Evolutionary conservation across 2,888 invertebrate genomes (phyloP).

Genomic region (Melieria crassipennis): DNA sequence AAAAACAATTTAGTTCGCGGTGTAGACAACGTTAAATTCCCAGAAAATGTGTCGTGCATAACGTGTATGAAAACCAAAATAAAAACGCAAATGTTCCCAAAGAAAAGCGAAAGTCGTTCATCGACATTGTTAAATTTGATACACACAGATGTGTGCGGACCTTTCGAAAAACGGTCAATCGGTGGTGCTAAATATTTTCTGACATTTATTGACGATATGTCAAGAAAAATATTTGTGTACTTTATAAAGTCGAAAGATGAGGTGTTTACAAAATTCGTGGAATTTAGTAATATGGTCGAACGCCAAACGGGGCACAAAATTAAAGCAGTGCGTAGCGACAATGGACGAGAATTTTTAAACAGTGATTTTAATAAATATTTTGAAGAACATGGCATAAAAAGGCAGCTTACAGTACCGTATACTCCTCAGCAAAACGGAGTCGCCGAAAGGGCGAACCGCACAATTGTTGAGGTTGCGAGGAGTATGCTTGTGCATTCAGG

Average conservation of each 20-base stretch:
- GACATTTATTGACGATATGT: conserved; percentile 39
- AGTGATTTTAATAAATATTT: conserved; percentile 23
- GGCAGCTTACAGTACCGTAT: conserved; percentile 37
- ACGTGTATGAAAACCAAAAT: conserved; percentile 3
- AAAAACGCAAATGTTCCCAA: not conserved
- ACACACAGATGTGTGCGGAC: conserved; percentile 31
- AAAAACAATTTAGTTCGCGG: not conserved
- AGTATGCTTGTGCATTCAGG: conserved; percentile 47
- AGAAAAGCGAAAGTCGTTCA: not conserved
- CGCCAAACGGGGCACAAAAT: conserved; percentile 29
- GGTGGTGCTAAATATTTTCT: conserved; percentile 35
- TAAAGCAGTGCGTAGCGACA: conserved; percentile 31
- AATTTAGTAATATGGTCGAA: conserved; percentile 39
- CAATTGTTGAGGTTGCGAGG: conserved; percentile 49
- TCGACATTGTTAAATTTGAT: no score
- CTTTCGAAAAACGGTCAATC: conserved; percentile 16
- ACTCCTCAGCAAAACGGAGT: conserved; percentile 46
- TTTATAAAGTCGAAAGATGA: conserved; percentile 37
- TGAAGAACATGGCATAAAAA: conserved; percentile 15
- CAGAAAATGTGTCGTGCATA: not conserved
- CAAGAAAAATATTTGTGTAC: conserved; percentile 31
- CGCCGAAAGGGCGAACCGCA: conserved; percentile 40
- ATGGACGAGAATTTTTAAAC: conserved; percentile 23
- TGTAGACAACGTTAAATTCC: not conserved
- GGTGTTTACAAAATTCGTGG: conserved; percentile 33